Conservation (phyloP, 2,113 vertebrate species). For the Eulemur macaco region DNA sequence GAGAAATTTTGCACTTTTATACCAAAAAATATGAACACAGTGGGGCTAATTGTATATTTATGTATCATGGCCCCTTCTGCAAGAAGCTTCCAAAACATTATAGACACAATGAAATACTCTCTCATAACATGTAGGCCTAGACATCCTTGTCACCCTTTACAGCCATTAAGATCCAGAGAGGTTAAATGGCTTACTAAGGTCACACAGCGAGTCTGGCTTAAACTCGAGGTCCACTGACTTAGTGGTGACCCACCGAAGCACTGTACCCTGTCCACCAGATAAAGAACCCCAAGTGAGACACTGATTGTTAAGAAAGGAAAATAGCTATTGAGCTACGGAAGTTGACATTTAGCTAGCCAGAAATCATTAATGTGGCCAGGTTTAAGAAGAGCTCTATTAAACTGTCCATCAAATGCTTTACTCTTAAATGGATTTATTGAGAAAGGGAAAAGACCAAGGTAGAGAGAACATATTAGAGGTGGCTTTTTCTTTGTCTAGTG, state of each 20-base stretch:
- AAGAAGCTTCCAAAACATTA: constrained; percentile 16
- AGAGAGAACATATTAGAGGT: constrained; percentile 68
- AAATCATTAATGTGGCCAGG: constrained; percentile 84
- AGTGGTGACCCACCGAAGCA: constrained; percentile 43
- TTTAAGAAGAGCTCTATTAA: constrained; percentile 83
- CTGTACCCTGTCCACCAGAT: constrained; percentile 36
- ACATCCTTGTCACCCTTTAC: background rate
- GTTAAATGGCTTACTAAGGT: constrained; percentile 66
- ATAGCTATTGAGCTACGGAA: constrained; percentile 70
- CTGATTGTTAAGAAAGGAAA: constrained; percentile 61
- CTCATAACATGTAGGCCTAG: background rate
- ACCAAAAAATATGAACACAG: background rate
- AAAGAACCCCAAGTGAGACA: constrained; percentile 32
- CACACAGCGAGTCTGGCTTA: background rate
- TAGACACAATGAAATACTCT: constrained; percentile 29
- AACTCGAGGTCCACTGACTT: constrained; percentile 42
- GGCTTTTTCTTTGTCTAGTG: constrained; percentile 50
- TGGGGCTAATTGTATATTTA: background rate
- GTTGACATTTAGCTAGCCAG: constrained; percentile 76
- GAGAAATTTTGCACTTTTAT: background rate
- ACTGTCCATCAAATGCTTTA: constrained; percentile 81
- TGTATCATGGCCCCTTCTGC: background rate
- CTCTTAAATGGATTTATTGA: constrained; percentile 85
- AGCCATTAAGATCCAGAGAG: constrained; percentile 50
- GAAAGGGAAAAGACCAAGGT: constrained; percentile 70